Evolutionary conservation across 37 sponge, comb jelly and placozoan species (phyloP).

Genomic region (Geodia barretti): DNA sequence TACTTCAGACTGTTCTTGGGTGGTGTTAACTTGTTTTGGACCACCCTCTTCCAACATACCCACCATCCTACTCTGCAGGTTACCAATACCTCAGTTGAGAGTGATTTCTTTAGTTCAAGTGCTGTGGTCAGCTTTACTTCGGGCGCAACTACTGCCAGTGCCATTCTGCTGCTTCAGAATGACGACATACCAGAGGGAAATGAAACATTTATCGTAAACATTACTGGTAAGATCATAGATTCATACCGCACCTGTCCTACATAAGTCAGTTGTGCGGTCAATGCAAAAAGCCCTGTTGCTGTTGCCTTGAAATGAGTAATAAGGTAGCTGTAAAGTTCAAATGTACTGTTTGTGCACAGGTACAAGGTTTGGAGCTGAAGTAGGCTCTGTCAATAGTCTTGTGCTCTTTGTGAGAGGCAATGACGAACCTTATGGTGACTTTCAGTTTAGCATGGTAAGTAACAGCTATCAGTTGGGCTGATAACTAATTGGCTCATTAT

Average conservation of each 20-base stretch:
- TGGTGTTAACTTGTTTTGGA: too few species aligned
- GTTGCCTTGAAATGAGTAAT: too few species aligned
- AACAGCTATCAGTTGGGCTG: too few species aligned
- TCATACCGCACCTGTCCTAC: too few species aligned
- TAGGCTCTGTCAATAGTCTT: slow-evolving; percentile 31
- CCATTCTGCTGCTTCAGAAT: slow-evolving; percentile 31
- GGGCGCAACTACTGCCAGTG: slow-evolving; percentile 44
- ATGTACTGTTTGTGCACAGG: background rate
- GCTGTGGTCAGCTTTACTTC: slow-evolving; percentile 29
- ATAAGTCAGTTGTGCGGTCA: too few species aligned
- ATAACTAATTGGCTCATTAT: background rate
- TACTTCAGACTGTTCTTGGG: too few species aligned
- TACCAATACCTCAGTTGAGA: background rate
- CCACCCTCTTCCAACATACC: too few species aligned
- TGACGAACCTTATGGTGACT: slow-evolving; percentile 76
- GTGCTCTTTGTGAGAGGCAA: slow-evolving; percentile 52
- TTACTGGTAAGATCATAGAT: slow-evolving; percentile 22
- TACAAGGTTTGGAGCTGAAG: slow-evolving; percentile 55
- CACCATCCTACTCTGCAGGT: too few species aligned
- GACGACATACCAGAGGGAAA: slow-evolving; percentile 76
- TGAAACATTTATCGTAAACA: slow-evolving; percentile 62
- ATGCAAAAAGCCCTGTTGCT: too few species aligned
- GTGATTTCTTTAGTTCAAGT: slow-evolving; percentile 12
- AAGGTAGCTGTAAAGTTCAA: background rate
- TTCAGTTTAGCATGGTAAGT: slow-evolving; percentile 62